These are phyloP conservation scores for Callimorpha dominula DNA, from an alignment of 2,888 invertebrate species.

Conservation along the genomic window DNA sequence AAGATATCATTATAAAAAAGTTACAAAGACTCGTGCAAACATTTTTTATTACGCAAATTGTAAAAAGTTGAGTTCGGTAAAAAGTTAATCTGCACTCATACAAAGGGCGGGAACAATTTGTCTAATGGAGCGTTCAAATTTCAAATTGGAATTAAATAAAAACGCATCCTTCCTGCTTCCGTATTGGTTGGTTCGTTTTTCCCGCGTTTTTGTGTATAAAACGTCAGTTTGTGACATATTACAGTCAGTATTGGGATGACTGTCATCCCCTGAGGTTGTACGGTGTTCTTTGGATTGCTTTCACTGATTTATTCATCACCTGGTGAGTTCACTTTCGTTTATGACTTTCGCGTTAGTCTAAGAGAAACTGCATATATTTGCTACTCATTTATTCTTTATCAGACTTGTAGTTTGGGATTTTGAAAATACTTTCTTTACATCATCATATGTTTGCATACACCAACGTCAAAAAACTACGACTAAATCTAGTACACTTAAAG, in stretches of 20 bases:
- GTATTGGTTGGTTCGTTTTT: constrained; percentile 70
- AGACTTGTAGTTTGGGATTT: not conserved
- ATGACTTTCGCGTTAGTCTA: constrained; percentile 18
- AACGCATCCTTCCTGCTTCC: constrained; percentile 83
- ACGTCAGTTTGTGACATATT: constrained; percentile 47
- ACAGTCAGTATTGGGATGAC: constrained; percentile 68
- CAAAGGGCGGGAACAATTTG: constrained; percentile 78
- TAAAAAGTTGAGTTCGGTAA: constrained; percentile 53
- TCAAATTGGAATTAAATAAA: constrained; percentile 69
- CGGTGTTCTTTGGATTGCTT: constrained; percentile 46
- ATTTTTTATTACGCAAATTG: constrained; percentile 39
- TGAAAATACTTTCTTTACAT: not conserved
- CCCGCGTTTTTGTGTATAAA: constrained; percentile 70
- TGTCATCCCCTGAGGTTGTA: constrained; percentile 61
- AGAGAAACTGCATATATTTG: constrained; percentile 11
- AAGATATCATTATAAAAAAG: constrained; percentile 25
- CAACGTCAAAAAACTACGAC: no score
- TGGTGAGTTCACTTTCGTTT: constrained; percentile 53
- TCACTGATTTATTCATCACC: constrained; percentile 35
- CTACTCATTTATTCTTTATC: constrained; percentile 3
- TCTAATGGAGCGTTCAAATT: constrained; percentile 76
- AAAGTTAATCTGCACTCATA: constrained; percentile 57
- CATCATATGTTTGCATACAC: no score
- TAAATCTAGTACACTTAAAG: no score
- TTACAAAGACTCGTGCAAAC: constrained; percentile 36